Evolutionary conservation across 2,113 vertebrate species (phyloP).

Genomic region (Myotis brandtii): DNA sequence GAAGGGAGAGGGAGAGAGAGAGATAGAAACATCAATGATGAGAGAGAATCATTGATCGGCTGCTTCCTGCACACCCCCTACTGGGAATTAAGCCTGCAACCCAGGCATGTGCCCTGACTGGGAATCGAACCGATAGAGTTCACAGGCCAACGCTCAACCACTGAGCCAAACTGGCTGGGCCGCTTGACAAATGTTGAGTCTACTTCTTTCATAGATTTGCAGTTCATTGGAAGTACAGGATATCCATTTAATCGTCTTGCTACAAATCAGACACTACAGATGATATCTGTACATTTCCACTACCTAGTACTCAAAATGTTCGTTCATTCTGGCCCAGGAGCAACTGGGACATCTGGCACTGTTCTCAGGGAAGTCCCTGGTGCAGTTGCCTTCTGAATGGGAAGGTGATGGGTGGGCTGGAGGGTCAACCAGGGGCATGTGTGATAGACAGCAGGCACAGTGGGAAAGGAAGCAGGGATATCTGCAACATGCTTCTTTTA

Average conservation of each 20-base stretch:
- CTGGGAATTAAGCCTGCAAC: no score
- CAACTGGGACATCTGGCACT: slow-evolving; percentile 62
- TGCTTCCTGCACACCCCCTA: no score
- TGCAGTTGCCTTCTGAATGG: background rate
- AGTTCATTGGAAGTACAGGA: background rate
- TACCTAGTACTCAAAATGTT: slow-evolving; percentile 58
- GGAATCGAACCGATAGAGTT: no score
- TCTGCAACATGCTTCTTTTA: background rate
- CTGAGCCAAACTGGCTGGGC: no score
- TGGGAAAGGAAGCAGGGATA: background rate
- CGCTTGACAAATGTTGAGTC: background rate
- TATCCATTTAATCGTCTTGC: slow-evolving; percentile 15
- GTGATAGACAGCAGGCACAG: background rate
- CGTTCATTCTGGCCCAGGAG: slow-evolving; percentile 55
- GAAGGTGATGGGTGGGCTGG: background rate
- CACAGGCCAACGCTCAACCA: no score
- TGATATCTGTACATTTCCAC: slow-evolving; percentile 41
- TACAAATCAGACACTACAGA: slow-evolving; percentile 52
- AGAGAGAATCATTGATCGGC: no score
- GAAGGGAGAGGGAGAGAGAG: no score
- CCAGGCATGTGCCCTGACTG: no score
- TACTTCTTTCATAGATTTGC: background rate
- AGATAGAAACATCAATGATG: no score
- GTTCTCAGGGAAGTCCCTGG: slow-evolving; percentile 7
- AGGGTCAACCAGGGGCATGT: background rate